phyloP scores from a whole-genome alignment of 2,797 vertebrate genomes.

The Fundulus diaphanus region DNA sequence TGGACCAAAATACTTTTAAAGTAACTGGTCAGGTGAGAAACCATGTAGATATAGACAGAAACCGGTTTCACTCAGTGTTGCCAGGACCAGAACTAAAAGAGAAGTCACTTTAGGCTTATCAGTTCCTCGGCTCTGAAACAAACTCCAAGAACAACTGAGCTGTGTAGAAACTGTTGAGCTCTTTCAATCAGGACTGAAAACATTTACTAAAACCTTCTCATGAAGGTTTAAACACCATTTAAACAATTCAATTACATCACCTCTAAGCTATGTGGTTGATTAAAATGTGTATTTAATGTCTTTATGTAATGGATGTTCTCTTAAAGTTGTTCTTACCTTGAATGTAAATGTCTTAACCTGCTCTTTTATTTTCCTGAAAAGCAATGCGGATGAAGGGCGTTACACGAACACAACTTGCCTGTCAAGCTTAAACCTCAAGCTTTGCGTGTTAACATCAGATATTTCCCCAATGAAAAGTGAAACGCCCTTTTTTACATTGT shows the following conservation, averaged over 20 bases:
- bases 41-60: too few relatives aligned
- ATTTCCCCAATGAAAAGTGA: background rate
- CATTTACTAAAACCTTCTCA: too few relatives aligned
- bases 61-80: too few relatives aligned
- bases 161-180: too few relatives aligned
- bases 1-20: background rate
- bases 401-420: background rate
- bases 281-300: background rate
- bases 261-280: background rate
- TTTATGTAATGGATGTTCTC: too few relatives aligned
- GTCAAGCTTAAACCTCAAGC: background rate
- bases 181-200: too few relatives aligned
- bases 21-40: background rate
- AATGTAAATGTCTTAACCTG: background rate
- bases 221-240: too few relatives aligned
- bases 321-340: background rate
- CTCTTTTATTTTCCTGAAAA: background rate
- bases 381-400: background rate
- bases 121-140: too few relatives aligned
- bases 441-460: background rate
- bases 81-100: too few relatives aligned
- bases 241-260: too few relatives aligned
- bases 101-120: too few relatives aligned
- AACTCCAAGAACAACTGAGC: too few relatives aligned
- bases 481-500: background rate